Percentiles rank a stretch among this genome's conserved stretches.
Conservation (phyloP, 2,888 invertebrate genomes). For the Hyles lineata region DNA sequence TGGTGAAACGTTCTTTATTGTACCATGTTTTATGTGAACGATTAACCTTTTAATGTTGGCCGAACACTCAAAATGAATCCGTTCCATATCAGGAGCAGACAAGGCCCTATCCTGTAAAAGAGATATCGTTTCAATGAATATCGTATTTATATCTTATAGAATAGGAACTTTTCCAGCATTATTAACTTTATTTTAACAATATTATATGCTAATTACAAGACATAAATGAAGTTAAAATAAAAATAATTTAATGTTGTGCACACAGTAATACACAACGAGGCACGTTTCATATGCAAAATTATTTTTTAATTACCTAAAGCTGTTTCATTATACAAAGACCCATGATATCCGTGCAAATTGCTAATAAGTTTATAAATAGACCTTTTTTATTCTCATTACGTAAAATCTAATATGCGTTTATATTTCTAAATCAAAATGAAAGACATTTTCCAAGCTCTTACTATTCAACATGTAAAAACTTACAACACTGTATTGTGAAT, state of each 20-base stretch:
- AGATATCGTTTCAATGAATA: not conserved
- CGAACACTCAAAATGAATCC: conserved; percentile 65
- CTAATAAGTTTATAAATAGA: conserved; percentile 13
- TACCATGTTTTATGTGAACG: conserved; percentile 82
- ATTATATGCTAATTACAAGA: not conserved
- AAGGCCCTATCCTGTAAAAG: not conserved
- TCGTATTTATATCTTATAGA: not conserved
- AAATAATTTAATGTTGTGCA: too few relatives aligned
- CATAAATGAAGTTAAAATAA: not conserved
- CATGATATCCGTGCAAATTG: too few relatives aligned
- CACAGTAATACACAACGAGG: not conserved
- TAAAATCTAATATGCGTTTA: not conserved
- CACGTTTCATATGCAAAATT: not conserved
- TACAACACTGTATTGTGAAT: conserved; percentile 50
- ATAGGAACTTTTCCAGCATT: not conserved
- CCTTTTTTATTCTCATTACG: not conserved
- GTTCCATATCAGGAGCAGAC: conserved; percentile 1
- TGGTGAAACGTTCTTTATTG: conserved; percentile 81
- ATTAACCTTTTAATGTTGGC: conserved; percentile 83
- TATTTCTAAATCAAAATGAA: too few relatives aligned
- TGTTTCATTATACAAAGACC: not conserved
- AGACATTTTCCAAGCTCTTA: too few relatives aligned
- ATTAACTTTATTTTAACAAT: not conserved
- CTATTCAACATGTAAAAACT: too few relatives aligned
- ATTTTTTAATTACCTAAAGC: conserved; percentile 1